Evolutionary conservation across 2,797 vertebrate species (phyloP), one percentile per base, ranked within the genome.

Genomic region (Borostomias antarcticus): DNA sequence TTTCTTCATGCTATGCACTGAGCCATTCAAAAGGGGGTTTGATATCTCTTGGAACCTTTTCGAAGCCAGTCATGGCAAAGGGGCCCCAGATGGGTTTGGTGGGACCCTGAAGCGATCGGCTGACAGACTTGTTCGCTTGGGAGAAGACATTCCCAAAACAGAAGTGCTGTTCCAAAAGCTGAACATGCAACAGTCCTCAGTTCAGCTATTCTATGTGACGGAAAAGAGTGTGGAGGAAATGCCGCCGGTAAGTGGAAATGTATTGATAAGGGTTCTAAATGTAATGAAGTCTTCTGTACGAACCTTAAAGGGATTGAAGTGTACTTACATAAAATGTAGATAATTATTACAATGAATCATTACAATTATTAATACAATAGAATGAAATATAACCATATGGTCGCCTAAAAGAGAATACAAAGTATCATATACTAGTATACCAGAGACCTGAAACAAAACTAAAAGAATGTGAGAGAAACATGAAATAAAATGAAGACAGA

Each of bases 191-290:
- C 5, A 63, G 30, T 63, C 29, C 15, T 23, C 30, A 35, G 61
- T 63, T 29, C 29, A 61, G 58, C 40, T 63, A 3, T 63, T 63
- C 61, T 51, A 33, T 37, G 30, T 52, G n/a, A 35, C 47, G n/a
- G 19, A 32, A 23, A 10, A 52, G 25, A 17, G 26, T 62, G 26
- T 17, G 10, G 30, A 57, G 11, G 5, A 9, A 28, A 53, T 25
- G 50, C 26, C 13, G 17, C 17, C 4, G 21, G 45, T 19, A 48
- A 2, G 1, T 19, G n/a, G 21, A 4, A 48, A 19, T 48, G 26
- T 52, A 4, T 23, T 25, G 11, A 2, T 26, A 5, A 2, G 21
- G 26, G n/a, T n/a, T 9, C 21, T 52, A 2, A 52, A 10, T 25
- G 11, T 25, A 23, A 52, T 3, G 23, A 25, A 26, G 21, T 25